phyloP scores from a whole-genome alignment of 2,113 vertebrate species.

The Oryzias woworae region DNA sequence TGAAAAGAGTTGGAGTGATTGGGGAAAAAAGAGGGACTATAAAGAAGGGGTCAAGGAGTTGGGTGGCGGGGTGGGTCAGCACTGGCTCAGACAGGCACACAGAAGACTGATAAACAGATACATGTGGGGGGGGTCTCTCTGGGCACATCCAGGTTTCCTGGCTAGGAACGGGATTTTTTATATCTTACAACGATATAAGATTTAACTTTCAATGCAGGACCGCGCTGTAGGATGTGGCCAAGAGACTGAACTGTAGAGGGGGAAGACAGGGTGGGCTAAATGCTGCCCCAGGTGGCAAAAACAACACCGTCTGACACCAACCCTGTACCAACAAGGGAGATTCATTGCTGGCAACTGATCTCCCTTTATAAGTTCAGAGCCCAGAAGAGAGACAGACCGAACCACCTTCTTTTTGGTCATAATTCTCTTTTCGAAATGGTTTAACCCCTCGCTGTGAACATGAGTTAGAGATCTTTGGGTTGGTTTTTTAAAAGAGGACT shows the following conservation, averaged over 20 bases:
- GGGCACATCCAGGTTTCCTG: slow-evolving; percentile 31
- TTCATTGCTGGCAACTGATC: slow-evolving; percentile 18
- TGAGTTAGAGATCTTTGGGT: slow-evolving; percentile 61
- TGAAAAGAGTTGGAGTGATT: slow-evolving; percentile 42
- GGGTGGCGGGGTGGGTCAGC: slow-evolving; percentile 30
- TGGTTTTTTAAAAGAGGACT: slow-evolving; percentile 38
- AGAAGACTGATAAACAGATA: slow-evolving; percentile 20
- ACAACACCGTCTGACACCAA: slow-evolving; percentile 49
- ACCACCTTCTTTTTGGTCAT: slow-evolving; percentile 14
- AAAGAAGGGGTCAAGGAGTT: slow-evolving; percentile 59
- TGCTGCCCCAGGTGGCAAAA: slow-evolving; percentile 44
- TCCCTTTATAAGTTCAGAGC: slow-evolving; percentile 24
- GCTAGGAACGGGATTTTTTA: slow-evolving; percentile 9
- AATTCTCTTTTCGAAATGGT: slow-evolving; percentile 2
- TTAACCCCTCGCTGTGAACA: slow-evolving; percentile 14
- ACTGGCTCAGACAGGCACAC: slow-evolving; percentile 53
- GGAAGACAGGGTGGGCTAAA: slow-evolving; percentile 44
- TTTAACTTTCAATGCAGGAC: slow-evolving; percentile 17
- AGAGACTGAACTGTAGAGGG: slow-evolving; percentile 31
- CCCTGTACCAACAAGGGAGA: slow-evolving; percentile 45
- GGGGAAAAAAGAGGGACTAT: slow-evolving; percentile 50
- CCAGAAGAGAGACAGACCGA: slow-evolving; percentile 17
- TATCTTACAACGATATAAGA: slow-evolving; percentile 15
- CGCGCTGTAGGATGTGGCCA: slow-evolving; percentile 32
- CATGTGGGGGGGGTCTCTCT: slow-evolving; percentile 29